Evolutionary conservation across 2,797 vertebrate species (phyloP).

Genomic region (Oophaga sylvatica): DNA sequence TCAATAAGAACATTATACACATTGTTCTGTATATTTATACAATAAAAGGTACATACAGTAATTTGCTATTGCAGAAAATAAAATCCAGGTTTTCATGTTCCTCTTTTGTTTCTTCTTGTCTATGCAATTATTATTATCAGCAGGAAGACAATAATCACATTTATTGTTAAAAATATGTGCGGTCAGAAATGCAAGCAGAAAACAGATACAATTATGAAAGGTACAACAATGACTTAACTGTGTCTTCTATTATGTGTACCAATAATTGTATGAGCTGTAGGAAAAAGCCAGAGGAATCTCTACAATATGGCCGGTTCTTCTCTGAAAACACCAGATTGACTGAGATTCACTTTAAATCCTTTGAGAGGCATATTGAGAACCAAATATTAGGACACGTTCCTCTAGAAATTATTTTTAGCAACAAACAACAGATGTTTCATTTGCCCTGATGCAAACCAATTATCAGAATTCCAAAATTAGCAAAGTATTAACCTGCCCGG

Average conservation of each 20-base stretch:
- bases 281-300: constrained; percentile 58
- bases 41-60: not conserved
- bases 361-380: constrained; percentile 73
- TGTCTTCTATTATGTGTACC: not conserved
- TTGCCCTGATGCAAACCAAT: constrained; percentile 66
- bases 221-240: not conserved
- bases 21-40: constrained; percentile 6
- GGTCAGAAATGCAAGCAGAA: not conserved
- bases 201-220: not conserved
- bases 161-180: constrained; percentile 24
- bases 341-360: constrained; percentile 70
- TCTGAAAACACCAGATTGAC: constrained; percentile 71
- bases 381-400: constrained; percentile 71
- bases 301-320: constrained; percentile 62
- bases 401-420: constrained; percentile 71
- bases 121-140: constrained; percentile 14
- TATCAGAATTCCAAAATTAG: constrained; percentile 64
- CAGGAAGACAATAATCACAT: not conserved
- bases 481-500: constrained; percentile 51
- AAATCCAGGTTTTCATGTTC: not conserved
- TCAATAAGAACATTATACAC: not conserved
- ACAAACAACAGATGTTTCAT: constrained; percentile 67
- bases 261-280: constrained; percentile 61
- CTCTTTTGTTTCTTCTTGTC: not conserved
- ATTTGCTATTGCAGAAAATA: not conserved